phyloP scores from a whole-genome alignment of 2,888 invertebrate genomes.

The Gymnosoma rotundatum region DNA sequence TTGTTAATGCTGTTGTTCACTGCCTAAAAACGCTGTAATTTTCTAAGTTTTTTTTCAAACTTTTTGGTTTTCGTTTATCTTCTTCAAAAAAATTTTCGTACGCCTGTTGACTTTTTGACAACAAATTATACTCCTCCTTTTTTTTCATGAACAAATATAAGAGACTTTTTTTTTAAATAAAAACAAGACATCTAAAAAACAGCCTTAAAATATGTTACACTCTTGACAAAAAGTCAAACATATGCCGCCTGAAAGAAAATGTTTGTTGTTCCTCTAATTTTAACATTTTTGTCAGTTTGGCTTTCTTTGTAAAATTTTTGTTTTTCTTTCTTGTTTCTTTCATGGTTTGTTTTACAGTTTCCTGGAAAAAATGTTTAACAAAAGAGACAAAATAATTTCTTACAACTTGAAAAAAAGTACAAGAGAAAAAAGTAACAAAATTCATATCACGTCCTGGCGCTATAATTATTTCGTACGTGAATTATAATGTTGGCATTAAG shows the following conservation, averaged over 20 bases:
- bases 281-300: conserved; percentile 18
- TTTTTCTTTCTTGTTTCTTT: background rate
- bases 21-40: background rate
- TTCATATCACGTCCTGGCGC: conserved; percentile 68
- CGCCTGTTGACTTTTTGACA: conserved; percentile 44
- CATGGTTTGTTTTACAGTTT: conserved; percentile 6
- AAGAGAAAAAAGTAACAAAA: conserved; percentile 24
- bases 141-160: background rate
- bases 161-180: background rate
- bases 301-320: conserved; percentile 29
- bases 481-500: conserved; percentile 54
- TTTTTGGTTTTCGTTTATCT: background rate
- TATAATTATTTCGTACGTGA: conserved; percentile 71
- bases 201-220: conserved; percentile 63
- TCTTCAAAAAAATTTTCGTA: conserved; percentile 23
- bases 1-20: too few relatives aligned
- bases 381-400: conserved; percentile 20
- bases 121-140: conserved; percentile 42
- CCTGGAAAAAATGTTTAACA: background rate
- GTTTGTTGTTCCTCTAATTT: conserved; percentile 37
- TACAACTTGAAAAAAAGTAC: conserved; percentile 43
- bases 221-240: conserved; percentile 21
- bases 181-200: conserved; percentile 22
- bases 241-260: conserved; percentile 28
- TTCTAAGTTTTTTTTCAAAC: background rate